Conservation (phyloP, 2,113 vertebrate genomes). For the Strix uralensis region DNA sequence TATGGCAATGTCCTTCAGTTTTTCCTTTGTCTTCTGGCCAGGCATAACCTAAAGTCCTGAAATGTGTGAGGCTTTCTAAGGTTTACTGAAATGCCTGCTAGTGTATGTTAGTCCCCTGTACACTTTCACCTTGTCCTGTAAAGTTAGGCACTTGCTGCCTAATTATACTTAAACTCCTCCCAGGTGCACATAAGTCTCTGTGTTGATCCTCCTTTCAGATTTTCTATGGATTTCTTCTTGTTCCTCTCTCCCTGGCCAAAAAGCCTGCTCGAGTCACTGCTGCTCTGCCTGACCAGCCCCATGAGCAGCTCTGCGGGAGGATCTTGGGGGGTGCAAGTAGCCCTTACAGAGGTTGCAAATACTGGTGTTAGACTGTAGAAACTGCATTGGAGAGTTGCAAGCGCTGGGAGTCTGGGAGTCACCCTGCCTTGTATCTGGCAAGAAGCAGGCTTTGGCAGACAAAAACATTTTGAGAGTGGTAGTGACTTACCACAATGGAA, state of each 20-base stretch:
- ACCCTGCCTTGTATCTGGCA: neutral
- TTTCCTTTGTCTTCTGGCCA: neutral
- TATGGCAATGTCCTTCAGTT: neutral
- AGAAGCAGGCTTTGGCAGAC: neutral
- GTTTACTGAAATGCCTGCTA: neutral
- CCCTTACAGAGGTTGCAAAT: neutral
- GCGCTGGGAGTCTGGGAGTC: neutral
- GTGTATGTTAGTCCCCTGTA: neutral
- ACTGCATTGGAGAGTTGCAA: neutral
- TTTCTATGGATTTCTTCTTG: neutral
- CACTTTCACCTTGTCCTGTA: neutral
- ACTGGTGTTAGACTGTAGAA: neutral
- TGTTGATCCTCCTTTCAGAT: neutral
- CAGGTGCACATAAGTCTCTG: fast-evolving
- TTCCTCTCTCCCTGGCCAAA: neutral
- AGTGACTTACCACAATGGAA: neutral
- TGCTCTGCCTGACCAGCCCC: neutral
- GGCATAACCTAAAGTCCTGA: neutral
- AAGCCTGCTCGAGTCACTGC: neutral
- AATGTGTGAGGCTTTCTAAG: neutral
- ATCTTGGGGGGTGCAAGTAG: neutral
- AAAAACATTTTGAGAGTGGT: neutral
- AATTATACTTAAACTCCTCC: neutral
- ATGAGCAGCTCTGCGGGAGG: neutral
- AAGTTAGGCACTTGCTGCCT: neutral